Conservation (phyloP, 2,797 vertebrate genomes). For the Clarias platycephalus region DNA sequence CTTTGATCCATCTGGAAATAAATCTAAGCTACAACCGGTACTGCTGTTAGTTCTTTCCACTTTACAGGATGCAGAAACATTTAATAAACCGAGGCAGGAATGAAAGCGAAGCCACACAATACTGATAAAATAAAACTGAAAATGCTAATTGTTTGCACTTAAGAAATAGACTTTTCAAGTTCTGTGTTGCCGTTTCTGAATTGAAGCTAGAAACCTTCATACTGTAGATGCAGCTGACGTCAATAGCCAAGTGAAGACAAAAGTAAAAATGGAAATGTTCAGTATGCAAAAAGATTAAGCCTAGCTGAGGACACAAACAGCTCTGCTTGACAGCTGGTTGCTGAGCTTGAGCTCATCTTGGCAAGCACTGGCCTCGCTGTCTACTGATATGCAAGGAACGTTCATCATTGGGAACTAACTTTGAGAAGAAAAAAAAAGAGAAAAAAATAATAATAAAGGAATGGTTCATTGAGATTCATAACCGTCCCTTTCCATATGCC, state of each 20-base stretch:
- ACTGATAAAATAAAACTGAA: neutral
- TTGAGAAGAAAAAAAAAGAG: neutral
- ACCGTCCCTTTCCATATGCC: conserved; percentile 8
- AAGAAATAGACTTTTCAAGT: neutral
- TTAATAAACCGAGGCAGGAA: neutral
- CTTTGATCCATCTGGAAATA: neutral
- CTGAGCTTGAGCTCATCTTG: conserved; percentile 34
- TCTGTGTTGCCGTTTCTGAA: neutral
- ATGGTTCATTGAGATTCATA: conserved; percentile 25
- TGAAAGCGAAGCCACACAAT: neutral
- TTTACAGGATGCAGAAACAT: neutral
- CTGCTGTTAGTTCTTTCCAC: neutral
- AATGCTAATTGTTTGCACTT: neutral
- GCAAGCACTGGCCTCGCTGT: conserved; percentile 21
- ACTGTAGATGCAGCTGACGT: neutral
- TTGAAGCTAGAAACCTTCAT: neutral
- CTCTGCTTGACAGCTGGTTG: conserved; percentile 30
- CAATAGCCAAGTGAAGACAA: conserved; percentile 10
- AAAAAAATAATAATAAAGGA: neutral
- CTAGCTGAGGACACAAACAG: conserved; percentile 30
- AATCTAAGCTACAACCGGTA: neutral
- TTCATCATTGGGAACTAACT: conserved; percentile 17
- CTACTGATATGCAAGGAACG: conserved; percentile 29
- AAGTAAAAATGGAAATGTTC: conserved; percentile 33
- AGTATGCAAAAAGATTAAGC: conserved; percentile 21